Conservation (phyloP, 1,140 invertebrate genomes). For the Zaprionus kolodkinae region DNA sequence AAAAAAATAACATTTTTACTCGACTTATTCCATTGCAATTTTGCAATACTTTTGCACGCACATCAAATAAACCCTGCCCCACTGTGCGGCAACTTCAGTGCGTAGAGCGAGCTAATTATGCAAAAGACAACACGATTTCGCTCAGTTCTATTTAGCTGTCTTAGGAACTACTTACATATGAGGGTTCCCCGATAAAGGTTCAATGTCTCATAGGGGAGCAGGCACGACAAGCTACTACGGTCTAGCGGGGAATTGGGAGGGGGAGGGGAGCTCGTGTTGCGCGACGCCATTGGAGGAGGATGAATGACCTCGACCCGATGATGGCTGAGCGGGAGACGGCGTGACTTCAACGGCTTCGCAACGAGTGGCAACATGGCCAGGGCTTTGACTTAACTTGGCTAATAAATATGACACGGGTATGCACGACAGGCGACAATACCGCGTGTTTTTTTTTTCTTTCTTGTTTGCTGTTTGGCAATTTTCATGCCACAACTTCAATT, state of each 20-base stretch:
- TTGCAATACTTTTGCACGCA: too few species aligned
- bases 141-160: background rate
- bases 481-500: conserved; percentile 38
- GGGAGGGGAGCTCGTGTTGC: background rate
- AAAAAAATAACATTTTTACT: too few species aligned
- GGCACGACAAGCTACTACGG: background rate
- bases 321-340: background rate
- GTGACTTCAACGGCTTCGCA: conserved; percentile 41
- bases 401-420: conserved; percentile 32
- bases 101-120: conserved; percentile 26
- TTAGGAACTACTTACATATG: background rate
- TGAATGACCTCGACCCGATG: conserved; percentile 42
- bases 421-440: conserved; percentile 7
- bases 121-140: conserved; percentile 7
- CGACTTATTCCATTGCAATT: too few species aligned
- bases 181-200: conserved; percentile 14
- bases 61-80: background rate
- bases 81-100: conserved; percentile 1
- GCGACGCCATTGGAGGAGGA: conserved; percentile 24
- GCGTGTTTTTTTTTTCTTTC: background rate
- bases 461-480: conserved; percentile 29
- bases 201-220: conserved; percentile 16
- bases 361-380: background rate
- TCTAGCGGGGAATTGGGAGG: background rate
- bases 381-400: conserved; percentile 48